Evolutionary conservation across 1,140 invertebrate species (phyloP).

Genomic region (Musca domestica): DNA sequence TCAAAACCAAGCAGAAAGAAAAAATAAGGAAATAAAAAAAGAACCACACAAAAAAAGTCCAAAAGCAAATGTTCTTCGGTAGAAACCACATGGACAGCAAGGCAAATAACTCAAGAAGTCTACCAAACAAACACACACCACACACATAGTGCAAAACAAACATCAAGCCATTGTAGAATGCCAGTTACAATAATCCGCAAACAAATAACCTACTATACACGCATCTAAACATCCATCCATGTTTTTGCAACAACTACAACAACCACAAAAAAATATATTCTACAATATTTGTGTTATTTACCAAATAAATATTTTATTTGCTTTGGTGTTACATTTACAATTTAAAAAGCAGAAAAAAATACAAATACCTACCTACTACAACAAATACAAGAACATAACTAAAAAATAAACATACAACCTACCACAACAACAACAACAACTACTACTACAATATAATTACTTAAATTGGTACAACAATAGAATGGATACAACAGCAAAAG

Average conservation of each 20-base stretch:
- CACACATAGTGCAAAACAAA: too few relatives aligned
- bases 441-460: not conserved
- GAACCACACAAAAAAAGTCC: not conserved
- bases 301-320: slow-evolving; percentile 6
- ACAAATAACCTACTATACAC: slow-evolving; percentile 29
- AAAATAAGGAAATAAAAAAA: not conserved
- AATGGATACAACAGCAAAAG: not conserved
- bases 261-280: slow-evolving; percentile 20
- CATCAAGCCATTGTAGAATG: not conserved
- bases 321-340: slow-evolving; percentile 6
- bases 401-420: not conserved
- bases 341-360: slow-evolving; percentile 17
- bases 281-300: slow-evolving; percentile 15
- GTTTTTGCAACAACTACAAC: too few relatives aligned
- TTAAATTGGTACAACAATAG: not conserved
- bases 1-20: slow-evolving; percentile 8
- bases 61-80: not conserved
- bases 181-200: slow-evolving; percentile 3
- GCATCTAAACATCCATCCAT: slow-evolving; percentile 18
- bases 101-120: slow-evolving; percentile 4
- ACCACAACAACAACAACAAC: not conserved
- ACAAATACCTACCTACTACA: not conserved
- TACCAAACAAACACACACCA: not conserved
- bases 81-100: slow-evolving; percentile 13
- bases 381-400: slow-evolving; percentile 10